Percentiles rank a stretch among this genome's conserved stretches.
These are phyloP conservation scores for Epinephelus lanceolatus DNA, from an alignment of 2,113 vertebrate species.

Conservation along the genomic window DNA sequence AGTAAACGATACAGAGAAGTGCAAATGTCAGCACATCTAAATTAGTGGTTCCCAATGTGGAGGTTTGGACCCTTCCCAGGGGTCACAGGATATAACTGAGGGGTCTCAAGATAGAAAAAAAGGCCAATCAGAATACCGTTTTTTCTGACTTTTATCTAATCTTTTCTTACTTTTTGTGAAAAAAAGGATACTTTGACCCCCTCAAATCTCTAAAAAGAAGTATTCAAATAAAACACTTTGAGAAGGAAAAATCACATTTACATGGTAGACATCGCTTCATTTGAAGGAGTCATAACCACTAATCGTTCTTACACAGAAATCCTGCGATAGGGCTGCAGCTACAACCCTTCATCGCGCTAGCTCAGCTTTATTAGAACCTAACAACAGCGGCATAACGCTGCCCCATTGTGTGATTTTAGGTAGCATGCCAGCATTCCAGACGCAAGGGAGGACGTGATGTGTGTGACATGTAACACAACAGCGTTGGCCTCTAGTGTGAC, in stretches of 20 bases:
- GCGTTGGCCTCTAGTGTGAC: too few species aligned
- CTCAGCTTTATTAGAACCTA: too few species aligned
- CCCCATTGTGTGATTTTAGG: too few species aligned
- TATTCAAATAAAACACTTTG: background rate
- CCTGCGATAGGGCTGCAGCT: too few species aligned
- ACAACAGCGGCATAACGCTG: too few species aligned
- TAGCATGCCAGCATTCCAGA: too few species aligned
- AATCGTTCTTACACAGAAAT: too few species aligned
- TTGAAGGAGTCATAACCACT: background rate
- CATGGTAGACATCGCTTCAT: background rate
- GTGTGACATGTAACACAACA: too few species aligned
- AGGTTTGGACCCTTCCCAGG: background rate
- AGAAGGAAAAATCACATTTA: background rate
- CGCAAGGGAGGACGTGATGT: too few species aligned
- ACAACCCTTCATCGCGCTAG: too few species aligned
- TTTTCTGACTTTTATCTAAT: background rate
- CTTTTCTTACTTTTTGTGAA: background rate
- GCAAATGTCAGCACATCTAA: background rate
- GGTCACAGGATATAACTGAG: background rate
- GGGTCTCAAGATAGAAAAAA: background rate
- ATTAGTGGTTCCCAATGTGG: background rate
- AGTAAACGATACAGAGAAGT: background rate
- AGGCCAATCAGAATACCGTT: background rate
- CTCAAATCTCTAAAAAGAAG: background rate
- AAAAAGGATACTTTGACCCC: background rate